Evolutionary conservation across 2,888 invertebrate species (phyloP), one percentile per base, ranked within the genome.

Genomic region (Meghimatium bilineatum): DNA sequence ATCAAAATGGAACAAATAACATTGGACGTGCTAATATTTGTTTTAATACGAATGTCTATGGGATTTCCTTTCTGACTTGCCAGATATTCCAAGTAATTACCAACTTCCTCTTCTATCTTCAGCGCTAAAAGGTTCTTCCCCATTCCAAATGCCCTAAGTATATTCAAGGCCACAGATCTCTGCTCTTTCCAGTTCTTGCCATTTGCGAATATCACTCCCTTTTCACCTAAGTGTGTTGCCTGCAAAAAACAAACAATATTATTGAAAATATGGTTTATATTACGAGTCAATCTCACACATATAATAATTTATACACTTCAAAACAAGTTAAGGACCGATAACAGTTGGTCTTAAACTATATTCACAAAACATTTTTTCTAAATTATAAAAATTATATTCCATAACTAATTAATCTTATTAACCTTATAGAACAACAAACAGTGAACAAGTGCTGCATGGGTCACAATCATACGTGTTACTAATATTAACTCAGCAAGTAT

Each of bases 1-100:
- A 66, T 79, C 66, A 79, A 36, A 66, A 63, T 66, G 6, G 63
- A 38, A 29, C 78, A 38, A 12, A 79, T 63, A 34, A 79, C 32
- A 38, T 79, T 79, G 38, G 78, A 23, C 26, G 36, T 34, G 26
- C 36, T 26, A 36, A 66, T 56, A n/a, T 38, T 77, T 5, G 77
- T 77, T 3, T 10, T 10, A 17, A 32, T 8, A 5, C n/a, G n/a
- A 10, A 77, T 32, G 49, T 77, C 63, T 1, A 63, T 36, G 10
- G 77, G 77, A 29, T 77, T 38, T 36, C 63, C 77, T n/a, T 60
- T 60, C 26, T 32, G 36, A 32, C 23, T 56, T 12, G 56, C 20
- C 32, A 77, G 63, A 23, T n/a, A 32, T 20, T 60, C n/a, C 26
- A 60, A 1, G n/a, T 32, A 77, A 34, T 17, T 12, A 20, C 6